These are phyloP conservation scores for Emys orbicularis DNA, from an alignment of 2,797 vertebrate genomes.

Conservation along the genomic window DNA sequence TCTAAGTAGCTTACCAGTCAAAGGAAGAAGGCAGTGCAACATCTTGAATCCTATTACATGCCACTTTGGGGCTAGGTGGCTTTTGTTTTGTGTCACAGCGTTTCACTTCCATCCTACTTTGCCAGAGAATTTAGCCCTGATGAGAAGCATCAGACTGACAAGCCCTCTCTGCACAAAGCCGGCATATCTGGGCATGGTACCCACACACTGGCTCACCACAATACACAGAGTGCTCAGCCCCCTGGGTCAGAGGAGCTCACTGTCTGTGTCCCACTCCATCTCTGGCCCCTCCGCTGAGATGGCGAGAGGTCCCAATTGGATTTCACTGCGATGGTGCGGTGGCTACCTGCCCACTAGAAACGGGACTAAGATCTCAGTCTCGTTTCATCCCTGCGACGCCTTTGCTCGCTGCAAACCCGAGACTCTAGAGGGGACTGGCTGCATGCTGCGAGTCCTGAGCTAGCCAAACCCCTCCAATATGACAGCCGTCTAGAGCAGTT, in stretches of 20 bases:
- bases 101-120: neutral
- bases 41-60: neutral
- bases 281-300: neutral
- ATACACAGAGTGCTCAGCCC: neutral
- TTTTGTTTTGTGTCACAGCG: neutral
- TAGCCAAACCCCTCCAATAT: neutral
- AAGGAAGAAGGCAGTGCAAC: neutral
- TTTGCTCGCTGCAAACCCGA: neutral
- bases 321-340: neutral
- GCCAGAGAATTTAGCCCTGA: neutral
- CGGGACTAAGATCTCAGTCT: neutral
- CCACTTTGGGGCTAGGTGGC: neutral
- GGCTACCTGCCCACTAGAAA: neutral
- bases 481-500: neutral
- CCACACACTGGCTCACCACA: neutral
- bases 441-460: neutral
- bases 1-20: neutral
- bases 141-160: neutral
- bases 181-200: too few relatives aligned
- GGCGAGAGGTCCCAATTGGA: neutral
- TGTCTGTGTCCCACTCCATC: too few relatives aligned
- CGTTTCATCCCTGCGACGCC: neutral
- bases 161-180: neutral
- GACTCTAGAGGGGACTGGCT: neutral
- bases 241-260: neutral